Evolutionary conservation across 2,113 vertebrate genomes (phyloP).

Genomic region (Grammomys dolichurus): DNA sequence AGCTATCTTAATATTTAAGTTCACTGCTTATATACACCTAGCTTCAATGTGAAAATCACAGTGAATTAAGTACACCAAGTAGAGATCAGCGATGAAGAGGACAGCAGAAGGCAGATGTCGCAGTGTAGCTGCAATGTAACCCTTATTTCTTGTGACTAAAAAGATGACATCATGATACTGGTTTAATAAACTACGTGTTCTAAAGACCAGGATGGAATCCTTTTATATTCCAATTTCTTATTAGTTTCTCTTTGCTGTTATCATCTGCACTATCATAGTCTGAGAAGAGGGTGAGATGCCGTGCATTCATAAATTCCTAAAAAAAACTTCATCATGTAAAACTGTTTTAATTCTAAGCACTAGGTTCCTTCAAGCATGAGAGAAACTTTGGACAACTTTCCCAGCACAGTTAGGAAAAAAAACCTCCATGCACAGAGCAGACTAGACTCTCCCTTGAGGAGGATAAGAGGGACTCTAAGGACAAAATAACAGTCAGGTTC

Average conservation of each 20-base stretch:
- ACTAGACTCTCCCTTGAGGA: accelerated
- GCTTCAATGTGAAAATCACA: not conserved
- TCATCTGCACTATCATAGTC: not conserved
- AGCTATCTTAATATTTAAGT: not conserved
- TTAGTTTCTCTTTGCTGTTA: not conserved
- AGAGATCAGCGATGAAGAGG: not conserved
- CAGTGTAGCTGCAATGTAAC: accelerated
- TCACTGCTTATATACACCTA: too few relatives aligned
- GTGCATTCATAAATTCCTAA: not conserved
- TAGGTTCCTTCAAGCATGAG: not conserved
- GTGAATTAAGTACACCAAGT: not conserved
- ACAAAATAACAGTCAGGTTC: not conserved
- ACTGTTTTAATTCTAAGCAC: not conserved
- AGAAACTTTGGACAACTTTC: not conserved
- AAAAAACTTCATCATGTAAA: not conserved
- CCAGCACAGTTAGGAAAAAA: not conserved
- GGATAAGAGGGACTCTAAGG: not conserved
- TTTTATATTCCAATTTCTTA: not conserved
- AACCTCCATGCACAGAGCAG: not conserved
- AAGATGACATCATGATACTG: not conserved
- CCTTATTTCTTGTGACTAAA: not conserved
- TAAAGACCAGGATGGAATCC: not conserved
- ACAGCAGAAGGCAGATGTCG: not conserved
- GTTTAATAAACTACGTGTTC: not conserved
- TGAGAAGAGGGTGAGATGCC: not conserved